Evolutionary conservation across 2,888 invertebrate genomes (phyloP), one percentile per base, ranked within the genome.

Genomic region (Ichneumon xanthorius): DNA sequence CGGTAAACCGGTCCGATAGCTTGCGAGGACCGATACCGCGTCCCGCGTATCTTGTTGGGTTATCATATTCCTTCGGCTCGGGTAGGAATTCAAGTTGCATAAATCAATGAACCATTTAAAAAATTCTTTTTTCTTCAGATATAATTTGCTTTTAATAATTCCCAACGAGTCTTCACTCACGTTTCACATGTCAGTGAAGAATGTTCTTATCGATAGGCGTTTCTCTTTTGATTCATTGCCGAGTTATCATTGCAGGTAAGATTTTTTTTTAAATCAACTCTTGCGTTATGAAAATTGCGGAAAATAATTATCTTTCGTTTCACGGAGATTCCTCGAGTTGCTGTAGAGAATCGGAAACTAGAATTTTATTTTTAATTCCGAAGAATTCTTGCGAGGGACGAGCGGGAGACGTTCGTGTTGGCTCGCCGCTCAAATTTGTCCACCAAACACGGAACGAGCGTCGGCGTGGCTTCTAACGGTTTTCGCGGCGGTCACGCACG

Each of bases 401-500:
- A 73, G 37, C 67, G 71, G 22, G 26, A 30, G 63, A 63, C 16
- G 30, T 75, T 65, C 65, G 71, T 82, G 75, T 76, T 71, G 33
- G 71, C 71, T 55, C 71, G 82, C 76, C 81, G 84, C 85, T 87
- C 82, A 88, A 88, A 88, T 88, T 86, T 85, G 86, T 87, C 83
- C 87, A 78, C 75, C 86, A 88, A 88, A 87, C 87, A 84, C 45
- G 68, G 50, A 58, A 85, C 85, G 67, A 48, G 26, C 67, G 71
- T 80, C 82, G 76, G 67, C 45, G 71, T 71, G 82, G 82, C 82
- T 80, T 45, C 63, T 63, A 63, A 63, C 63, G 82, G 80, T 85
- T 85, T 86, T 84, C 48, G 77, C 84, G 85, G 88, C 87, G 86
- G 88, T 89, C 89, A 89, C 87, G 89, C 87, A 88, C 87, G 84